Evolutionary conservation across 2,888 invertebrate species (phyloP), one percentile per base, ranked within the genome.

Genomic region (Alsophila aescularia): DNA sequence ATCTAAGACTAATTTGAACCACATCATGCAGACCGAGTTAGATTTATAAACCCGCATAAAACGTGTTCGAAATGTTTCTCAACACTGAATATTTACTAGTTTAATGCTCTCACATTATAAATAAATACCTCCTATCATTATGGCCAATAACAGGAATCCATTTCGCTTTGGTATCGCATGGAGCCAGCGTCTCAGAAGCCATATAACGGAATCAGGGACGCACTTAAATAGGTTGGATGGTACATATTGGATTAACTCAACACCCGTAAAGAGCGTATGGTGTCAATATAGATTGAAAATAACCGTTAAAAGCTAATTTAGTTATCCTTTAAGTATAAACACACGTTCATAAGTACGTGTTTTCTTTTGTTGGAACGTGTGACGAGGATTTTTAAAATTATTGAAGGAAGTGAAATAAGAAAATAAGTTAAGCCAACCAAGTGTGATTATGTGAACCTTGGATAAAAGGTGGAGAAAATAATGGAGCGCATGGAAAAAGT

Each of bases 191-290:
- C 67, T 66, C 35, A 13, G 37, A 88, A 88, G 81, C 87, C 85
- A 29, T 79, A 81, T 64, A 62, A 67, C 55, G 59, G 67, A 73
- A 73, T 76, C 75, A 70, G 70, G 72, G 69, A 69, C 64, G 51
- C 66, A 60, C 62, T 72, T 67, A 77, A 74, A 77, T 75, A 76
- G 73, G 72, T 75, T 71, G 75, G 74, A 73, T 74, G 78, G 64
- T 70, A 69, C 75, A 76, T 85, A 89, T 88, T 89, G 75, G 85
- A 87, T 89, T 87, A 87, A 49, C 51, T 60, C 50, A 41, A 67
- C 58, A 52, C 66, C 65, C 69, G 70, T 64, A 67, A 53, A 55
- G 49, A 60, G 55, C 60, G 57, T 60, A 69, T 51, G 44, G 49
- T 45, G 37, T 44, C 49, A 31, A 49, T 51, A 43, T 51, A 56